Base-by-base conservation (phyloP, 2,888 invertebrate genomes). In the Mimumesa dahlbomi region DNA sequence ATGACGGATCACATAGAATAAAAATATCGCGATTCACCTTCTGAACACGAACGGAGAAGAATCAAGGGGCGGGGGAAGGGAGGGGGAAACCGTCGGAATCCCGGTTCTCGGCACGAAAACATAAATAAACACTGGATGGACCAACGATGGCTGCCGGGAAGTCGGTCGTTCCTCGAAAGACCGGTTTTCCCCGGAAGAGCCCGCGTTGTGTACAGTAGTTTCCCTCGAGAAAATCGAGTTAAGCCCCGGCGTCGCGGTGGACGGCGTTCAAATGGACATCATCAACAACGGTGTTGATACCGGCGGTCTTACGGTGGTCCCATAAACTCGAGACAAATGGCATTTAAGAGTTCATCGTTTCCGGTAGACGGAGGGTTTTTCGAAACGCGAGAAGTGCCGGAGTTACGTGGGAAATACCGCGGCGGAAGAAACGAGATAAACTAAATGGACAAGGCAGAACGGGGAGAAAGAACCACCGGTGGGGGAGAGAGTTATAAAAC, bases 261-360 rank as follows among this genome's bases (percentile, higher is more conserved):
- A 18, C 42, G 6, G 59, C 62, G 68, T 79, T 69, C 52, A 71
- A 84, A 83, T 81, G 77, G 74, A 70, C 67, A 52, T 73, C 77
- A 79, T 82, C 73, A 82, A 75, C 74, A 74, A 77, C 42, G 54
- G 69, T 73, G 81, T 83, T 84, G 84, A 84, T 84, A 75, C 73
- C 73, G 56, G 38, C 25, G 72, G 69, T 72, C 71, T 82, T 78
- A 76, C 74, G 68, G 61, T 50, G 58, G 54, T 40, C 70, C 78
- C 78, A 75, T 83, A 84, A 83, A 84, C 82, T 75, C 46, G 56
- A 75, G 78, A 84, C 78, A 84, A 84, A 84, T 79, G 80, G 82
- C 75, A 58, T 78, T 82, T 77, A 81, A 77, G 77, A 69, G 81
- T 73, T 72, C 54, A 75, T 69, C 52, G 64, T 65, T 74, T 18